phyloP scores from a whole-genome alignment of 2,797 vertebrate species.

The Myoxocephalus aenaeus region DNA sequence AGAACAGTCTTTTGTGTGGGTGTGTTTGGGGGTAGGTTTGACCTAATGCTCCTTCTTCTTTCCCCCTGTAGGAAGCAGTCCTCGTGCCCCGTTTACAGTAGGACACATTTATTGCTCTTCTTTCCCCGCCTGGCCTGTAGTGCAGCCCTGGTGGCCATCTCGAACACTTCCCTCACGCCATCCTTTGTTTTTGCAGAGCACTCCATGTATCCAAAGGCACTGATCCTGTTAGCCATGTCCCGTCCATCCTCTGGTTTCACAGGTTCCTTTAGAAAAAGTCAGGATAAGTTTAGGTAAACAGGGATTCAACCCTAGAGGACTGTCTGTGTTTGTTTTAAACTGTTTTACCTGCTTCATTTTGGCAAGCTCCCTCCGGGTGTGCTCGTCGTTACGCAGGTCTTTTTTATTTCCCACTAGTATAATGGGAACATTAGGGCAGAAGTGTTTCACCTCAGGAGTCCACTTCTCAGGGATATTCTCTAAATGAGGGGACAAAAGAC shows the following conservation, averaged over 20 bases:
- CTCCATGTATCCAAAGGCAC: constrained; percentile 99
- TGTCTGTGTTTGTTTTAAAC: neutral
- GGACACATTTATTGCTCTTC: constrained; percentile 94
- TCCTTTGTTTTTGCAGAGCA: constrained; percentile 99
- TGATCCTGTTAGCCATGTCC: constrained; percentile 97
- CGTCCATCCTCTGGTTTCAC: constrained; percentile 97
- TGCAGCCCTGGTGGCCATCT: constrained; percentile 99
- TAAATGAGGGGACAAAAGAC: constrained; percentile 58
- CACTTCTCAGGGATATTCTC: constrained; percentile 99
- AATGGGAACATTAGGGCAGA: constrained; percentile 98
- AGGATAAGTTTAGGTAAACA: constrained; percentile 5
- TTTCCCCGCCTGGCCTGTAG: constrained; percentile 97
- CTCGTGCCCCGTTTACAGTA: constrained; percentile 88
- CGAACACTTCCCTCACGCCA: constrained; percentile 98
- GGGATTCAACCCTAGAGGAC: neutral
- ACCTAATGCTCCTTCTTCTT: constrained; percentile 70
- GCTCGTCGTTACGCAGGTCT: constrained; percentile 97
- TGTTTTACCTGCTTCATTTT: constrained; percentile 97
- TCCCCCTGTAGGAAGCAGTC: constrained; percentile 75
- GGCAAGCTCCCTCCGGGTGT: constrained; percentile 95
- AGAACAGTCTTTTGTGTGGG: constrained; percentile 83
- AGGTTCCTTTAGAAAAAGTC: constrained; percentile 86
- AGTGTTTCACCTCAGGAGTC: constrained; percentile 99
- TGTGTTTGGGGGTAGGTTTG: constrained; percentile 71
- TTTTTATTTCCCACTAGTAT: constrained; percentile 99